Base-by-base conservation (phyloP, 2,888 invertebrate species). In the Tenthredo amoena region DNA sequence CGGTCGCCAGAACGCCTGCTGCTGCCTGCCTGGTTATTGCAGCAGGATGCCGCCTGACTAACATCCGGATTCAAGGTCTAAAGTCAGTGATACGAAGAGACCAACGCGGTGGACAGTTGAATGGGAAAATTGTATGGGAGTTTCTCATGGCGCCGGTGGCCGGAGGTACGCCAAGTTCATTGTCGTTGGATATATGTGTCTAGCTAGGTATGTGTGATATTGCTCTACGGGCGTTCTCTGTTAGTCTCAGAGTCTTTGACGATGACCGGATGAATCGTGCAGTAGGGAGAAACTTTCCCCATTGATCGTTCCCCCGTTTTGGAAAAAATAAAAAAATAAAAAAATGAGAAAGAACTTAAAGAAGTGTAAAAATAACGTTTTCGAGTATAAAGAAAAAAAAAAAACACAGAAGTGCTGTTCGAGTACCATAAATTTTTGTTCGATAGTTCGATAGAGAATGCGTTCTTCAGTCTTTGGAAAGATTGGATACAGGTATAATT, bases 141-240 rank as follows among this genome's bases (percentile, higher is more conserved):
- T 88, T 91, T 92, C 91, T 88, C 92, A 91, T 90, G 89, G 84
- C 88, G 90, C 89, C 91, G 86, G 87, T 90, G 88, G 89, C 79
- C 87, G 81, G 40, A 62, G 79, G 79, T n/a, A 84, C 21, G 65
- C 86, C 88, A 89, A 88, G 90, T 91, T 91, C 91, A 91, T 90
- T 91, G 91, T 89, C 90, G 88, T 86, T 85, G 37, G 47, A 31
- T 47, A 77, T n/a, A 18, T 26, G 26, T 26, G 0, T 77, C 0
- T 18, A 47, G 18, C 21, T 50, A 43, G 43, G 12, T 37, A 12
- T 68, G 5, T 15, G 7, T 26, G 31, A 76, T 31, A 21, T 37
- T 9, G 3, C 9, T 74, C 72, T 74, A n/a, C 72, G n/a, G 72
- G 43, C 43, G 72, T 74, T 74, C 72, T 74, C 21, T 40, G 7